Percentiles rank a stretch among this genome's conserved stretches.
phyloP scores from a whole-genome alignment of 2,888 invertebrate species.

The Subacronicta megacephala region DNA sequence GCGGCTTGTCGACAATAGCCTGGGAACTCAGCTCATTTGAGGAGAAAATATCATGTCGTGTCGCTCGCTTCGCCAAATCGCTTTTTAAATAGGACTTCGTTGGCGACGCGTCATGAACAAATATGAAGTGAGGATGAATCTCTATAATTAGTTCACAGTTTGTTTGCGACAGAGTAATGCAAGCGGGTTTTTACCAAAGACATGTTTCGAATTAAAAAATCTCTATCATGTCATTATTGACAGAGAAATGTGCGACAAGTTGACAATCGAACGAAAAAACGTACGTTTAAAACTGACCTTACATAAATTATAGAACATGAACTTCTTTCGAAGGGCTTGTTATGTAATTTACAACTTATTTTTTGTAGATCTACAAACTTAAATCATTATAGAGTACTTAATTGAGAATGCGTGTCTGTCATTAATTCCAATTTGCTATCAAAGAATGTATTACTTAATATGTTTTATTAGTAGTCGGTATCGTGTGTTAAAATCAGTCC shows the following conservation, averaged over 20 bases:
- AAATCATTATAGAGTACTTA: neutral
- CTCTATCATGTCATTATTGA: constrained; percentile 3
- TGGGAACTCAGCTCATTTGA: constrained; percentile 89
- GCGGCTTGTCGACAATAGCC: constrained; percentile 84
- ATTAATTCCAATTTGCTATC: constrained; percentile 8
- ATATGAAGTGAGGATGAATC: constrained; percentile 62
- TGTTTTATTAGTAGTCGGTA: constrained; percentile 20
- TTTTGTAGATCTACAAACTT: constrained; percentile 2
- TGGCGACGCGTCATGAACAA: constrained; percentile 59
- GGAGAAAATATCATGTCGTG: constrained; percentile 85
- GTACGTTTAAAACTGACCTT: constrained; percentile 8
- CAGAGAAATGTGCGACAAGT: constrained; percentile 27
- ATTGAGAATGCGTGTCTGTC: neutral
- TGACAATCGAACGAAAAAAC: constrained; percentile 17
- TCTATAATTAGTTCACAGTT: constrained; percentile 46
- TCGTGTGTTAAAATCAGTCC: constrained; percentile 11
- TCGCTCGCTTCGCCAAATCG: constrained; percentile 79
- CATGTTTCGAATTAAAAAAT: constrained; percentile 7
- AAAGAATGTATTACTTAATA: neutral
- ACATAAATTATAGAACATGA: constrained; percentile 37
- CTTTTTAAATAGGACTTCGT: constrained; percentile 79
- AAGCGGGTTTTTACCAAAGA: constrained; percentile 14
- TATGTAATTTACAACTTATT: constrained; percentile 35
- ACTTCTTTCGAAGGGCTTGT: constrained; percentile 15
- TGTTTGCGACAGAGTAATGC: constrained; percentile 9